Base-by-base conservation (phyloP, 2,113 vertebrate genomes). In the Petaurus breviceps region DNA sequence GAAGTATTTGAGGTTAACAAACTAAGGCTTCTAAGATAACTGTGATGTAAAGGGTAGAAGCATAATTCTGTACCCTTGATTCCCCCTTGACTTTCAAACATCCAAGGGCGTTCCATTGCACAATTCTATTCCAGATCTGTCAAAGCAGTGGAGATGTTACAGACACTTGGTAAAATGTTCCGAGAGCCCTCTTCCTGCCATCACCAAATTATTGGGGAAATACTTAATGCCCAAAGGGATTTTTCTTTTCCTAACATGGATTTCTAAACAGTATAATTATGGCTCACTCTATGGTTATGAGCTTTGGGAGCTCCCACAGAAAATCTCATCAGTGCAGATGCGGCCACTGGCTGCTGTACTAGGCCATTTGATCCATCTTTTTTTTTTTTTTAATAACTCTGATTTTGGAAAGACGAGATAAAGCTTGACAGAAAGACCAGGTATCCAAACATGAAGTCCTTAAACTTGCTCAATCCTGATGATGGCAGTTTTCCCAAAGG, bases 261-360 rank as follows among this genome's bases (percentile, higher is more conserved):
- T 97, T 98, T 98, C 98, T 98, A 96, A 98, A 98, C 97, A 98
- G 97, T 97, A 54, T 98, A 98, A 98, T 98, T 98, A 98, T 97
- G 94, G 96, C 97, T 98, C 96, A 96, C 93, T 97, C 95, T 97
- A 98, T 95, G 96, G 97, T 98, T 98, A 98, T 98, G 94, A 98
- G 97, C 95, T 98, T 97, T 98, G 97, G 97, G 97, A 98, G 95
- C 96, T 97, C 96, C 97, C 97, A 97, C 97, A 97, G 95, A 98
- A 98, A 98, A 98, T 96, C 97, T 97, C 94, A 97, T 96, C 96
- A 91, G 96, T 97, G 95, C 97, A 98, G 97, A 98, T 98, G 98
- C 98, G 98, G 96, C 97, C 97, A 97, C 90, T 98, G 97, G 97
- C 96, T 98, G 98, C 96, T 96, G 97, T 11, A 97, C 89, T 95